Evolutionary conservation across 2,888 invertebrate genomes (phyloP), one percentile per base, ranked within the genome.

Genomic region (Hypolimnas misippus): DNA sequence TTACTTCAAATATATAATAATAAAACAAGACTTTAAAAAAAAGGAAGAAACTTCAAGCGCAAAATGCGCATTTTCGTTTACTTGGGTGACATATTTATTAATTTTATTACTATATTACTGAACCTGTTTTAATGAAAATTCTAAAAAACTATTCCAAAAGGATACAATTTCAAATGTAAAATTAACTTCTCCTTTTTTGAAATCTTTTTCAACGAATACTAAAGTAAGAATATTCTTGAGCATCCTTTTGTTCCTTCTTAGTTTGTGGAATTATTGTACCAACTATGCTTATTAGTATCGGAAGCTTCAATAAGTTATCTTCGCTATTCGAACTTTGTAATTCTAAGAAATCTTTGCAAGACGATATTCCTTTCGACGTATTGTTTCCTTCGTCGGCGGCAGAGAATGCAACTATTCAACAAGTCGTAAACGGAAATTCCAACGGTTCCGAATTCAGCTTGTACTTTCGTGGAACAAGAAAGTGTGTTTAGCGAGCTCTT

Each of bases 401-500:
- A 25, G 14, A 55, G 14, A 44, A 16, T 38, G n/a, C 51, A 52
- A 33, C n/a, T 49, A 33, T 58, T 59, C 53, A 65, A 55, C 57
- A 65, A 65, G 64, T 53, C 25, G 29, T 49, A 6, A 52, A 52
- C 17, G 33, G 29, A 38, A 65, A 65, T 35, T 63, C 38, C 2
- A 8, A 33, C 52, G 52, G 6, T 62, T 59, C 50, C 17, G 21
- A 55, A 57, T 51, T 19, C 46, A 49, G 61, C 40, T 25, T 52
- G n/a, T 51, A 59, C 42, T 59, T 63, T 55, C 19, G 19, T 16
- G 17, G 35, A 46, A 50, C 63, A 63, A 57, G 66, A 57, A 61
- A 62, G 57, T 57, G 61, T 63, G 59, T 67, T 62, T 59, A 56
- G 46, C 50, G 58, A 57, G 61, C 62, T 62, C 62, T 65, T 69